phyloP scores from a whole-genome alignment of 2,888 invertebrate genomes.

The Chrysopilus asiliformis region DNA sequence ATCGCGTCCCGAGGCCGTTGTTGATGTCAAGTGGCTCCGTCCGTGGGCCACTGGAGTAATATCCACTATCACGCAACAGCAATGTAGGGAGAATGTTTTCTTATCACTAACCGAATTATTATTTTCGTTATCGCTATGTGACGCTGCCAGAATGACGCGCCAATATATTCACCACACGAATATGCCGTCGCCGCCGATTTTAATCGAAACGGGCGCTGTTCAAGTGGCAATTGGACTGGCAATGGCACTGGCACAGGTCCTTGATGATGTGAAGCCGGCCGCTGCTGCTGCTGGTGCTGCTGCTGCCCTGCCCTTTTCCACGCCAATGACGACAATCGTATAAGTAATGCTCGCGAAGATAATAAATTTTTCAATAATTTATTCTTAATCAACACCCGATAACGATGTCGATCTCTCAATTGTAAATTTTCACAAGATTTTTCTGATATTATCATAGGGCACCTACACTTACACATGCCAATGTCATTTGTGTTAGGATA shows the following conservation, averaged over 20 bases:
- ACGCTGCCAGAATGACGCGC: conserved; percentile 37
- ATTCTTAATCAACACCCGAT: not conserved
- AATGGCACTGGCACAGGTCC: not conserved
- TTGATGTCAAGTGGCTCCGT: conserved; percentile 20
- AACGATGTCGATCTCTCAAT: too few species aligned
- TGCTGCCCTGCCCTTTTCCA: too few species aligned
- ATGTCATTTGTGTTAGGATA: conserved; percentile 15
- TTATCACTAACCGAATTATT: conserved; percentile 35
- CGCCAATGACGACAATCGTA: too few species aligned
- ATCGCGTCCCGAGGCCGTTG: conserved; percentile 37
- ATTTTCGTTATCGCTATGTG: conserved; percentile 26
- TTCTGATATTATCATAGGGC: conserved; percentile 4
- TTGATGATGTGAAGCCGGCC: too few species aligned
- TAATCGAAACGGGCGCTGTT: too few species aligned
- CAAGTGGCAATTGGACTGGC: not conserved
- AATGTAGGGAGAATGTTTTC: conserved; percentile 38
- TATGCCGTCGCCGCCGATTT: conserved; percentile 13
- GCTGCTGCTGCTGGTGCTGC: too few species aligned
- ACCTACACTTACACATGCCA: conserved; percentile 17
- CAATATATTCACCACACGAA: conserved; percentile 9
- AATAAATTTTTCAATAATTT: too few species aligned
- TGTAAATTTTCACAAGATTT: too few species aligned
- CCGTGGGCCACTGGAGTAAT: conserved; percentile 35
- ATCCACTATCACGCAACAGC: conserved; percentile 39
- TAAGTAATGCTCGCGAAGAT: too few species aligned